Evolutionary conservation across 2,797 vertebrate genomes (phyloP).

Genomic region (Petrocephalus schoutedeni): DNA sequence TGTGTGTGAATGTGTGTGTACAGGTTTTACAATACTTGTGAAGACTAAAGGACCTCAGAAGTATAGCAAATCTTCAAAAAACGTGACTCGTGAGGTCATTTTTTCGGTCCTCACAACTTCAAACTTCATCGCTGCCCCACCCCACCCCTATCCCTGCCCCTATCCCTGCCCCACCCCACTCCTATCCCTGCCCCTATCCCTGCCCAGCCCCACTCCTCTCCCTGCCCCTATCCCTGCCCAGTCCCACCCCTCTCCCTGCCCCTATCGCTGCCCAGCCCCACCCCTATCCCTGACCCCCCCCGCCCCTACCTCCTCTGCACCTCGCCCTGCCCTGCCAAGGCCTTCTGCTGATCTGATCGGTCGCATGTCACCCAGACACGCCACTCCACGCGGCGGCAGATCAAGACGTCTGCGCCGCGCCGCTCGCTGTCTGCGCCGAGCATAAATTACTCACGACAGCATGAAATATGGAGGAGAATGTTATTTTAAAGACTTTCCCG

Average conservation of each 20-base stretch:
- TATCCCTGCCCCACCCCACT: too few species aligned
- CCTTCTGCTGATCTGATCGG: constrained; percentile 1
- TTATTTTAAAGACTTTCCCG: constrained; percentile 2
- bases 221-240: too few species aligned
- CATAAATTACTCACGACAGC: constrained; percentile 10
- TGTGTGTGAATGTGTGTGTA: neutral
- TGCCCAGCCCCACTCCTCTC: too few species aligned
- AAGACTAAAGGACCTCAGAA: too few species aligned
- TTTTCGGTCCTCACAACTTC: too few species aligned
- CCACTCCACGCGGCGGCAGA: constrained; percentile 3
- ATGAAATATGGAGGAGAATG: constrained; percentile 21
- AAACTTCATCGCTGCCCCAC: too few species aligned
- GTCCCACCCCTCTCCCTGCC: too few species aligned
- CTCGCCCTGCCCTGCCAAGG: neutral
- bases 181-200: too few species aligned
- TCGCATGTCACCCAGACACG: neutral
- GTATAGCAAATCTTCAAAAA: too few species aligned
- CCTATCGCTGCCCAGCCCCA: too few species aligned
- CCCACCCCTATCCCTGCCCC: too few species aligned
- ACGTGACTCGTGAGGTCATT: neutral
- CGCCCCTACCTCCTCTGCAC: neutral
- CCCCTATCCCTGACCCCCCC: neutral
- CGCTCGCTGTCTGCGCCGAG: neutral
- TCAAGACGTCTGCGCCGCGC: neutral
- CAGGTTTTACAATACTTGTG: too few species aligned